Evolutionary conservation across 2,888 invertebrate genomes (phyloP).

Genomic region (Agrilus cyanescens): DNA sequence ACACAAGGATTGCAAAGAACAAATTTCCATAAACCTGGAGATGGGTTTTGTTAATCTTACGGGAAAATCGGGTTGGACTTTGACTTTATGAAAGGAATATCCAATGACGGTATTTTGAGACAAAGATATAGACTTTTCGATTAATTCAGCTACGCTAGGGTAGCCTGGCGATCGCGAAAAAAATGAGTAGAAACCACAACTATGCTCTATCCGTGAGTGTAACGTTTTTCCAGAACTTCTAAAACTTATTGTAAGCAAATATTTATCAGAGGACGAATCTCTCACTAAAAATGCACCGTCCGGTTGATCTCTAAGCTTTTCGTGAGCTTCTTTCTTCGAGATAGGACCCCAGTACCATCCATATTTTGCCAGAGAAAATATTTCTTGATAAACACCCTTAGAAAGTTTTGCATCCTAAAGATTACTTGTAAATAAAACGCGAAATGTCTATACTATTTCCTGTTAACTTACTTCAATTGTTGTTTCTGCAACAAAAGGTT

Average conservation of each 20-base stretch:
- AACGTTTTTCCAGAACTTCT: conserved; percentile 42
- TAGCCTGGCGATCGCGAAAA: conserved; percentile 36
- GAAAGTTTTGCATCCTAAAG: background rate
- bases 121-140: conserved; percentile 59
- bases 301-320: conserved; percentile 51
- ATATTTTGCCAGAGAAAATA: conserved; percentile 35
- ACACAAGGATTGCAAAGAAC: conserved; percentile 60
- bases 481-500: no score
- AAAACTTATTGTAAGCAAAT: conserved; percentile 63
- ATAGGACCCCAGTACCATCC: conserved; percentile 80
- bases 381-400: conserved; percentile 22
- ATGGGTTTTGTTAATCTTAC: conserved; percentile 63
- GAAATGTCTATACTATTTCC: no score
- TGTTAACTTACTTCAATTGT: no score
- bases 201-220: conserved; percentile 64
- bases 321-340: conserved; percentile 58
- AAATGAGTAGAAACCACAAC: conserved; percentile 44
- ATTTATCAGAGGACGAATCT: conserved; percentile 61
- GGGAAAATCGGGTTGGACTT: conserved; percentile 56
- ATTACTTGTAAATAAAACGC: no score
- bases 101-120: conserved; percentile 61
- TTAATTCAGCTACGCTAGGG: conserved; percentile 55
- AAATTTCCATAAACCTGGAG: conserved; percentile 59
- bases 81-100: conserved; percentile 50
- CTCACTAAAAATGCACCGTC: conserved; percentile 69